Base-by-base conservation (phyloP, 37 sponge, comb jelly and placozoan species). In the Chondrilla cf. caribensis region DNA sequence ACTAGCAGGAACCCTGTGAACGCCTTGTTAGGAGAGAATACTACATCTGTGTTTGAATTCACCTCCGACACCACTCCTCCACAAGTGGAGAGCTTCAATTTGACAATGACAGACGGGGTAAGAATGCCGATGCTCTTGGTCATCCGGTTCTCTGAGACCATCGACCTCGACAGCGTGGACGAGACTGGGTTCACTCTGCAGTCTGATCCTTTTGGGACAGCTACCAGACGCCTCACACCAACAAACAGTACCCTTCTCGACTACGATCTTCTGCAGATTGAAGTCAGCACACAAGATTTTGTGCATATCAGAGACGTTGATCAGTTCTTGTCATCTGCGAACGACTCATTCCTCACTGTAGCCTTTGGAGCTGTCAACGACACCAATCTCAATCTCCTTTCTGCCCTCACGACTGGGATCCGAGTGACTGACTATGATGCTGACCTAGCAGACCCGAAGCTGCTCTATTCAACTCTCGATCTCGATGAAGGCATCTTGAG, bases 81-180 rank as follows among this genome's bases (percentile, higher is more conserved):
- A 58, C 54, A 51, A 33, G 64, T 96, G 54, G 44, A 83, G 35
- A 87, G 79, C 29, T 96, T 96, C 79, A 89, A 96, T 32, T 81
- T 93, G 0, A 39, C 38, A 3, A 91, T 96, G 87, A 86, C 92
- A 29, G 87, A 87, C 60, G 90, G 84, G 17, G 79, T 84, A 5
- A 83, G 79, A 25, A 59, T 88, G 54, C 95, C 95, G 43, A 55
- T 94, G 26, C 84, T 90, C 39, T 80, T 94, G 18, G 70, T 5
- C 6, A 62, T 94, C 25, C 87, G 81, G 70, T 94, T 91, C 81
- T 84, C 87, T 25, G 95, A 94, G 70, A 91, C 92, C 36, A 81
- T 94, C 71, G 54, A 88, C 37, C 75, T 90, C 26, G 29, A 64
- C 21, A 47, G 87, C 9, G 58, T 94, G 9, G 68, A 89, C 77